These are phyloP conservation scores for Aphodius granarius DNA, from an alignment of 2,888 invertebrate species.

Conservation along the genomic window DNA sequence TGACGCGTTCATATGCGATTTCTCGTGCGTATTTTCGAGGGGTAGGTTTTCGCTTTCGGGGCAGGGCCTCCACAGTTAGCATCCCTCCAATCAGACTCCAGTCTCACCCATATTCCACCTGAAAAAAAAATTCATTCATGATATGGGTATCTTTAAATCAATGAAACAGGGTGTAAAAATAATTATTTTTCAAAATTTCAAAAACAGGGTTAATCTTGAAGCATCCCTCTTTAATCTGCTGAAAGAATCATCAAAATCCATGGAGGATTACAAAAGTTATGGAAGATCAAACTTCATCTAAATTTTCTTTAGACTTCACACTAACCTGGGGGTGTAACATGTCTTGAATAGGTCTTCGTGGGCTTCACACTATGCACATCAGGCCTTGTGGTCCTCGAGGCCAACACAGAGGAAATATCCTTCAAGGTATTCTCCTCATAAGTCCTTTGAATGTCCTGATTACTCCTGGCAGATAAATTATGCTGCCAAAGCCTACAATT, in stretches of 20 bases:
- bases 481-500: slow-evolving; percentile 72
- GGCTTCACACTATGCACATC: not conserved
- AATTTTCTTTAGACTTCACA: too few relatives aligned
- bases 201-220: too few relatives aligned
- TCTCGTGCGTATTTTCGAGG: not conserved
- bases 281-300: too few relatives aligned
- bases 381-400: slow-evolving; percentile 35
- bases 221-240: too few relatives aligned
- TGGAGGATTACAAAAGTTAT: not conserved
- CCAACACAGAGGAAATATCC: slow-evolving; percentile 66
- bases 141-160: not conserved
- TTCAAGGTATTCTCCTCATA: slow-evolving; percentile 77
- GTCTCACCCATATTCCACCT: slow-evolving; percentile 74
- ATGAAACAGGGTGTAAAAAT: too few relatives aligned
- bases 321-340: slow-evolving; percentile 46
- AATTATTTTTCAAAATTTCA: too few relatives aligned
- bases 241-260: not conserved
- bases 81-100: slow-evolving; percentile 80
- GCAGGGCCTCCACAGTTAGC: slow-evolving; percentile 24
- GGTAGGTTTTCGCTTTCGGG: slow-evolving; percentile 19
- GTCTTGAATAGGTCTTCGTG: slow-evolving; percentile 49
- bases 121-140: slow-evolving; percentile 34
- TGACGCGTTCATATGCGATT: not conserved
- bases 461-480: slow-evolving; percentile 77
- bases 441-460: slow-evolving; percentile 85